Percentiles rank a stretch among this genome's conserved stretches.
Evolutionary conservation across 2,113 vertebrate genomes (phyloP).

Genomic region (Corythornis madagascariensis): DNA sequence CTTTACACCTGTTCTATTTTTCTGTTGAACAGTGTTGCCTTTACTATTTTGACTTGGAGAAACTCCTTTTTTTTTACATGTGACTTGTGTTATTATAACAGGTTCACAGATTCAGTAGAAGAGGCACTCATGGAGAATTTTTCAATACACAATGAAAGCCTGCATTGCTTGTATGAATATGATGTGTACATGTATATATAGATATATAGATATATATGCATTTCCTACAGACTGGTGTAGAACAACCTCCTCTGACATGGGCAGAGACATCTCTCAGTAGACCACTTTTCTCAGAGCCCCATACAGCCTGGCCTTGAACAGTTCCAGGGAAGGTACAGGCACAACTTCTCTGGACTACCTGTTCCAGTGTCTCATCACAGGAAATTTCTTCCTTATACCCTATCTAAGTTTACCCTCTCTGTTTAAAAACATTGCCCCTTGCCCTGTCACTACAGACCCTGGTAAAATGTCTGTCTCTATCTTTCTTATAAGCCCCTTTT

Average conservation of each 20-base stretch:
- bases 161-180: not conserved
- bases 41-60: constrained; percentile 6
- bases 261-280: not conserved
- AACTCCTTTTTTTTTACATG: not conserved
- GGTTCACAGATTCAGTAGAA: not conserved
- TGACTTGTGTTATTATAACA: not conserved
- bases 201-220: no score
- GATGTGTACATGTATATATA: not conserved
- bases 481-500: not conserved
- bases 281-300: not conserved
- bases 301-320: not conserved
- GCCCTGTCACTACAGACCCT: not conserved
- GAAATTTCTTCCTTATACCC: not conserved
- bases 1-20: not conserved
- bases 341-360: not conserved
- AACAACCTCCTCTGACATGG: not conserved
- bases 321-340: not conserved
- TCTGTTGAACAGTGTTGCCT: not conserved
- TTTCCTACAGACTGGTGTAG: not conserved
- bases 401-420: not conserved
- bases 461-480: not conserved
- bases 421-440: not conserved
- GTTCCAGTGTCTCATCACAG: not conserved
- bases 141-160: not conserved
- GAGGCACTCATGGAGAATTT: not conserved